Evolutionary conservation across 2,797 vertebrate species (phyloP).

Genomic region (Sciurus vulgaris): DNA sequence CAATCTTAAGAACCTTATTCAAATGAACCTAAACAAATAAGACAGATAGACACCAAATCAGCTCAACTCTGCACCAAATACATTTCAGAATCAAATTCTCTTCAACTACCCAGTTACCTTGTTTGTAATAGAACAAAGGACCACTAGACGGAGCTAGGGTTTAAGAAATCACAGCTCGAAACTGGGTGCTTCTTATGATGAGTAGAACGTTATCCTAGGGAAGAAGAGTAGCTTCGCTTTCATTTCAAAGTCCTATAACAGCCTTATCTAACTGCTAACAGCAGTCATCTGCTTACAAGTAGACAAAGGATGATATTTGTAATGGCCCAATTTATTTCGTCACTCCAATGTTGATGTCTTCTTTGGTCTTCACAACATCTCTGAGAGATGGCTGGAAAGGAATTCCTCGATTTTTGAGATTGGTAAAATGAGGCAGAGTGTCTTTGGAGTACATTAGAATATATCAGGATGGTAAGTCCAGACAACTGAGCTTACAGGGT

Average conservation of each 20-base stretch:
- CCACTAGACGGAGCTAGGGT: slow-evolving; percentile 79
- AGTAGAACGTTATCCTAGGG: neutral
- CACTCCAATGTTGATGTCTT: neutral
- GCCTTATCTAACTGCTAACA: neutral
- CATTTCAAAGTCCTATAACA: neutral
- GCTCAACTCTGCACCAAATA: neutral
- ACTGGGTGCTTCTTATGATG: neutral
- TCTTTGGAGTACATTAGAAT: neutral
- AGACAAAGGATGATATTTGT: neutral
- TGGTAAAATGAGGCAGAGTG: neutral
- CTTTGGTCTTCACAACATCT: neutral
- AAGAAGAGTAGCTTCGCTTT: neutral
- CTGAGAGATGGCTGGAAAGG: neutral
- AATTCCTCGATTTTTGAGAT: neutral
- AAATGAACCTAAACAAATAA: slow-evolving; percentile 28
- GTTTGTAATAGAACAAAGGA: slow-evolving; percentile 54
- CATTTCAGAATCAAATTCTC: neutral
- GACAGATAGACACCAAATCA: neutral
- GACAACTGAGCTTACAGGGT: neutral
- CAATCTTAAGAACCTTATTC: slow-evolving; percentile 30
- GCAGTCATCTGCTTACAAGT: neutral
- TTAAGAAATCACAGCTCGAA: slow-evolving; percentile 71
- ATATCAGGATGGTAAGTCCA: neutral
- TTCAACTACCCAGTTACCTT: neutral
- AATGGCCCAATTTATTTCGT: neutral